Base-by-base conservation (phyloP, 2,113 vertebrate genomes). In the Clarias batrachus region DNA sequence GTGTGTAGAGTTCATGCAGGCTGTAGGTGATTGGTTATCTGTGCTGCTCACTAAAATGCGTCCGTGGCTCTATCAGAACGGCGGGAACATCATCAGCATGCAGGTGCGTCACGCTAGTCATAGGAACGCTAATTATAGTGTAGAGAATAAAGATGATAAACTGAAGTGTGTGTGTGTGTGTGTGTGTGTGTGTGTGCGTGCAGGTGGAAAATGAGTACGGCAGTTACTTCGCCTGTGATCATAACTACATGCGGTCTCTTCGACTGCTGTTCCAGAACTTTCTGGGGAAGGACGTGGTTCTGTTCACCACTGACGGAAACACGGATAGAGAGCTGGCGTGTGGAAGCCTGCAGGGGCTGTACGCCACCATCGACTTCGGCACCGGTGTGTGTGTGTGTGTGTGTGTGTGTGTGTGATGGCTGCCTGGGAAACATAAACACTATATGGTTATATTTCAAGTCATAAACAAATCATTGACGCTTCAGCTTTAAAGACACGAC, bases 161-260 rank as follows among this genome's bases (percentile, higher is more conserved):
- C 33, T 79, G 12, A 77, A 13, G 76, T 52, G 52, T 83, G 11
- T 82, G 37, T 70, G 27, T 57, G 59, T 68, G 83, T 48, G 7
- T 87, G 30, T 80, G 62, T 54, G 54, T 57, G 59, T 68, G 83
- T 48, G 7, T 87, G 30, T 80, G 62, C 37, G 54, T 30, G 48
- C 62, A 96, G 98, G 97, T 99, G 91, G 98, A 99, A 89, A 99
- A 99, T 0, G 97, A 99, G 89, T 99, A 99, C 0, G 98, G 98
- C 21, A 99, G 98, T 89, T 98, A 97, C 90, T 95, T 87, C 0
- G 95, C 96, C 74, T 99, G 98, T 0, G 97, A 99, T 89, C 93
- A 94, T 73, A 93, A 91, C 88, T 99, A 99, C 93, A 93, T 99
- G 90, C 92, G 92, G 59, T 94, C 97, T 76, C 93, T 99, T 83